Base-by-base conservation (phyloP, 1,140 invertebrate species). In the Zaprionus gabonicus region DNA sequence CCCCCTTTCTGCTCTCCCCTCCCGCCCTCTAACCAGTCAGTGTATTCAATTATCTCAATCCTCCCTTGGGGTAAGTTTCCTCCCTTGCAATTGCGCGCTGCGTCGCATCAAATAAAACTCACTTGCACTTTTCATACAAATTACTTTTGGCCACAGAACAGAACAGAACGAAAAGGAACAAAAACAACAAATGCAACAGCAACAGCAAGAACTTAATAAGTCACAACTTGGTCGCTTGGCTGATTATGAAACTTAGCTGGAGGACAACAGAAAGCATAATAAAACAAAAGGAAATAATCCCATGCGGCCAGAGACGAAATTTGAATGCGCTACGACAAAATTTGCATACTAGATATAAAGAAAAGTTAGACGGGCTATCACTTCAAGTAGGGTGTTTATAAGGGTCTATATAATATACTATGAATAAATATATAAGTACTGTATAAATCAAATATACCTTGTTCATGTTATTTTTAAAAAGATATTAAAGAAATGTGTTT, bases 81-180 rank as follows among this genome's bases (percentile, higher is more conserved):
- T 6, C n/a, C 41, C 36, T 15, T 51, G 58, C 38, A 69, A 34
- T 51, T 63, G 15, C 69, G 15, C 69, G 65, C 60, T 68, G 51
- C 64, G 83, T 88, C 84, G 55, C 71, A 65, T 80, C 84, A 70
- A 88, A 87, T 88, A 87, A 88, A 87, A 83, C 77, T 87, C 83
- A 76, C 69, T 74, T 76, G 81, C 81, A 83, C 81, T 88, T 87
- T 87, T 78, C n/a, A 88, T 70, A 88, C 83, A 87, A 87, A 87
- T 87, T 88, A 83, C 71, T 83, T 80, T 67, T 75, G 58, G 77
- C 71, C 73, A 68, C 69, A 78, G 66, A 70, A 53, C 46, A 51
- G 9, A 41, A 34, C 69, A 78, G 66, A 70, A 53, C 46, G 25
- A 3, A 41, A 34, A 1, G 23, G 23, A 23, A 23, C 38, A 63